Percentiles rank a stretch among this genome's conserved stretches.
Conservation (phyloP, 1,140 invertebrate species). For the Cylas formicarius region DNA sequence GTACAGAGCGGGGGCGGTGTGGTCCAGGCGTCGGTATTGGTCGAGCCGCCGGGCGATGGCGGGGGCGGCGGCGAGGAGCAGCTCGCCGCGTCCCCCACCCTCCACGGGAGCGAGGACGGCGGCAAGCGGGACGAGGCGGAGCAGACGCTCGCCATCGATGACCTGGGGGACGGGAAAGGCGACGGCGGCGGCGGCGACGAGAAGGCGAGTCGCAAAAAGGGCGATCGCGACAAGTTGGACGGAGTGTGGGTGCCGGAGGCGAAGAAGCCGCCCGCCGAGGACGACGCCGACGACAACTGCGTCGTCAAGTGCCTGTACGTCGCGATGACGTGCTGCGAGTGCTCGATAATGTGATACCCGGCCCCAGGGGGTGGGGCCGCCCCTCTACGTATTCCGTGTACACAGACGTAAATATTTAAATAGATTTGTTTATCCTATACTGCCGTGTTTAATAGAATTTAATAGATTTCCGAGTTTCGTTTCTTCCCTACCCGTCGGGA, state of each 20-base stretch:
- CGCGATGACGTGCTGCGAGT: slow-evolving; percentile 35
- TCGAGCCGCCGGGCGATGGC: slow-evolving; percentile 14
- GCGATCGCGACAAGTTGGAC: slow-evolving; percentile 21
- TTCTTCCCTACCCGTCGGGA: too few species aligned
- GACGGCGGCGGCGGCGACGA: slow-evolving; percentile 18
- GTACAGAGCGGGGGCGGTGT: slow-evolving; percentile 16
- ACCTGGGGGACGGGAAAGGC: slow-evolving; percentile 20
- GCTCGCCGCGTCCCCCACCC: slow-evolving; percentile 9
- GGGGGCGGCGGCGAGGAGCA: slow-evolving; percentile 15
- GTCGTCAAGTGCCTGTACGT: slow-evolving; percentile 34
- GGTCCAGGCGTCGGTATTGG: slow-evolving; percentile 17
- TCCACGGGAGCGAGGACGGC: slow-evolving; percentile 18
- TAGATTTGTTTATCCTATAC: too few species aligned
- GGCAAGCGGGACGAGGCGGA: slow-evolving; percentile 16
- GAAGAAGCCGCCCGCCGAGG: slow-evolving; percentile 19
- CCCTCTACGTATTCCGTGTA: too few species aligned
- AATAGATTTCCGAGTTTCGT: too few species aligned
- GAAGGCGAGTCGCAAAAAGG: too few species aligned
- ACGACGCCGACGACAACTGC: slow-evolving; percentile 29
- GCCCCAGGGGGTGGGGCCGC: too few species aligned
- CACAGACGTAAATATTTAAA: too few species aligned
- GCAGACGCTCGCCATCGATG: too few species aligned
- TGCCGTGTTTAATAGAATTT: too few species aligned
- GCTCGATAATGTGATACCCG: slow-evolving; percentile 27
- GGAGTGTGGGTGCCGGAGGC: slow-evolving; percentile 24